A percentile compares a stretch with the other conserved stretches of the same genome.
Evolutionary conservation across 2,888 invertebrate genomes (phyloP).

Genomic region (Spodoptera exigua): DNA sequence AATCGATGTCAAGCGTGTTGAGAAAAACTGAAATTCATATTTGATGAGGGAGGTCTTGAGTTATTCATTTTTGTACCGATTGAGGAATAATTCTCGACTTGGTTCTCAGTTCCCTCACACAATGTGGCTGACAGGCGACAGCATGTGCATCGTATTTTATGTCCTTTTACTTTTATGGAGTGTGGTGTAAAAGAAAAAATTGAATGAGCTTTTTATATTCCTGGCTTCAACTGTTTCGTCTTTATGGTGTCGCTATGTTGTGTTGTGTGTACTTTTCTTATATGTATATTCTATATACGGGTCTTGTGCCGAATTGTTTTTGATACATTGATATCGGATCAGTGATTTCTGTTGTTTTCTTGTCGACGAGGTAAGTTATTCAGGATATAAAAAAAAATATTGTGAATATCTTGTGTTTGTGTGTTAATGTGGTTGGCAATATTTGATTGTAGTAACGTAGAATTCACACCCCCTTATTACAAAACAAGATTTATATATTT

Average conservation of each 20-base stretch:
- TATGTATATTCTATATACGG: too few relatives aligned
- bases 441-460: too few relatives aligned
- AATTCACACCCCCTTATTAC: too few relatives aligned
- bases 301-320: too few relatives aligned
- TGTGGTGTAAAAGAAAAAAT: slow-evolving; percentile 16
- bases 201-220: slow-evolving; percentile 15
- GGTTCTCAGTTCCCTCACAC: slow-evolving; percentile 16
- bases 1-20: slow-evolving; percentile 36
- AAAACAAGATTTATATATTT: too few relatives aligned
- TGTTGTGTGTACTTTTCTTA: too few relatives aligned
- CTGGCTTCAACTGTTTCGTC: slow-evolving; percentile 14
- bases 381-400: too few relatives aligned
- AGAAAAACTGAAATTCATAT: slow-evolving; percentile 70
- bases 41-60: slow-evolving; percentile 68
- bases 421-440: too few relatives aligned
- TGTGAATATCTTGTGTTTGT: too few relatives aligned
- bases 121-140: slow-evolving; percentile 4
- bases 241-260: background rate
- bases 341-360: too few relatives aligned
- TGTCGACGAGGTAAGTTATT: too few relatives aligned
- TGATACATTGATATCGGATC: too few relatives aligned
- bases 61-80: slow-evolving; percentile 70
- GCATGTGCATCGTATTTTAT: slow-evolving; percentile 32
- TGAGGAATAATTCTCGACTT: slow-evolving; percentile 68
- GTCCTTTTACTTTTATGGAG: slow-evolving; percentile 27